These are phyloP conservation scores for Formica exsecta DNA, from an alignment of 1,140 invertebrate genomes.

Conservation along the genomic window DNA sequence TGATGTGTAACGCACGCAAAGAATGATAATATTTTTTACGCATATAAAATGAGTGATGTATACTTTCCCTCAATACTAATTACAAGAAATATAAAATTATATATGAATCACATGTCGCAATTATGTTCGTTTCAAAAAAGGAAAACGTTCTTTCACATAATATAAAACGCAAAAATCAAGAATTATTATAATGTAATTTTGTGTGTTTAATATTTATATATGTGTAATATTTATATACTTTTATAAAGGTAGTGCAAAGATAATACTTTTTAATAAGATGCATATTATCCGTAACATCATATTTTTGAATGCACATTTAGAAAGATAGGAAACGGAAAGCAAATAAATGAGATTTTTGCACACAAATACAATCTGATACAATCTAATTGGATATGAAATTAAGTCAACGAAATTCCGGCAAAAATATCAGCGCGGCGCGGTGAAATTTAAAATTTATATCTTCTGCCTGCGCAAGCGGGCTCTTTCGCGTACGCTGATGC, in stretches of 20 bases:
- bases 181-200: neutral
- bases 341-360: neutral
- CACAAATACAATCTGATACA: conserved; percentile 64
- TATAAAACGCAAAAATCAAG: neutral
- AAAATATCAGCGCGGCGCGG: conserved; percentile 73
- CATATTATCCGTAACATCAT: neutral
- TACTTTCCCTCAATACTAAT: neutral
- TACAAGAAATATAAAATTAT: neutral
- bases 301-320: neutral
- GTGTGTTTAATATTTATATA: neutral
- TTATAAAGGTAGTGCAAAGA: neutral
- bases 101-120: neutral
- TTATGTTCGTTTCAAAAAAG: neutral
- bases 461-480: conserved; percentile 75
- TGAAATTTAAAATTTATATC: conserved; percentile 86
- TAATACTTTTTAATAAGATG: neutral
- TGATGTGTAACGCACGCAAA: neutral
- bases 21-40: conserved; percentile 19
- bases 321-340: neutral
- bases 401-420: conserved; percentile 84
- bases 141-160: neutral
- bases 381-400: conserved; percentile 86
- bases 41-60: neutral
- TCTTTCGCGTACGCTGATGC: conserved; percentile 65
- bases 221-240: neutral